A percentile compares a stretch with the other conserved stretches of the same genome.
Conservation (phyloP, 2,113 vertebrate species). For the Glaucomys volans region DNA sequence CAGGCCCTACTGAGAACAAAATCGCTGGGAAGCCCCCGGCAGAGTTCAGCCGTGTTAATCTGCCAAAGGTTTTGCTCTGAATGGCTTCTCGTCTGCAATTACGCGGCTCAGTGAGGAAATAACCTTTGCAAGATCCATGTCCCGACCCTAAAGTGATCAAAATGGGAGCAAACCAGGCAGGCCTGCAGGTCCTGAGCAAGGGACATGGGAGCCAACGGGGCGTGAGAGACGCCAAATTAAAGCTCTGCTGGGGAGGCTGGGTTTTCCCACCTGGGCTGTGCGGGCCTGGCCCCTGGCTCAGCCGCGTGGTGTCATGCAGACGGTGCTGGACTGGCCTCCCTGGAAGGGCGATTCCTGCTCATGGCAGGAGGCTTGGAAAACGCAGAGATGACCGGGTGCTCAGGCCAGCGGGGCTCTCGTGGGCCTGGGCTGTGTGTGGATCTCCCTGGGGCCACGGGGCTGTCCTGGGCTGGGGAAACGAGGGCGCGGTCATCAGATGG, state of each 20-base stretch:
- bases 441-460: no score
- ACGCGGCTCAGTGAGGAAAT: constrained; percentile 12
- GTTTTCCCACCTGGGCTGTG: not conserved
- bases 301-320: no score
- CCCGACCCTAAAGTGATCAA: not conserved
- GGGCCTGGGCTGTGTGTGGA: no score
- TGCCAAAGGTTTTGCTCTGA: constrained; percentile 32
- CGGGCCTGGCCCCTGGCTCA: no score
- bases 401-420: no score
- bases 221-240: accelerated
- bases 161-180: not conserved
- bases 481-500: no score
- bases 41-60: not conserved
- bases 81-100: constrained; percentile 22
- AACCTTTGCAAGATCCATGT: not conserved
- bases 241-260: not conserved
- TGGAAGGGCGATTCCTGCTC: no score
- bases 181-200: accelerated
- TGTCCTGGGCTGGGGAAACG: no score
- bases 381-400: no score
- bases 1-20: not conserved
- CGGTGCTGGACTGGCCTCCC: no score
- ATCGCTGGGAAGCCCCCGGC: not conserved
- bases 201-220: accelerated
- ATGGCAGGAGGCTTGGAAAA: no score